Percentiles rank a stretch among this genome's conserved stretches.
These are phyloP conservation scores for Dendronephthya gigantea DNA, from an alignment of 64 coral and sea anemone genomes.

Conservation along the genomic window DNA sequence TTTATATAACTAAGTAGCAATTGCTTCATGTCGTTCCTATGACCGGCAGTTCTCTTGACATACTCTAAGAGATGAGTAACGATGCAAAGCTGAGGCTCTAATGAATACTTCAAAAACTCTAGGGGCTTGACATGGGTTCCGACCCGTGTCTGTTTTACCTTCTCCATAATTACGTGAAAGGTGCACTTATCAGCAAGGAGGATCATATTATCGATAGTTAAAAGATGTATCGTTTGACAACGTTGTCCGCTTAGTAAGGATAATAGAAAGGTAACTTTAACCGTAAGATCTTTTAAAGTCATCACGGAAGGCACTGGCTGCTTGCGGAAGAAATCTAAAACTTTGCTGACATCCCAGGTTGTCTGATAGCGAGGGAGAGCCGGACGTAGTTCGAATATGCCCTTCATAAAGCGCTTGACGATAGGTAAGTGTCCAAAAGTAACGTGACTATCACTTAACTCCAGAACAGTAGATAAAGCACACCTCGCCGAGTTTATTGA, in stretches of 20 bases:
- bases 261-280: constrained; percentile 27
- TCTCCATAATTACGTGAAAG: constrained; percentile 21
- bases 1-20: constrained; percentile 28
- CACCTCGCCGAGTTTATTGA: constrained; percentile 37
- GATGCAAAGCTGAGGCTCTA: constrained; percentile 24
- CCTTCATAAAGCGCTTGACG: constrained; percentile 47
- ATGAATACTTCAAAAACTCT: constrained; percentile 23
- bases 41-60: not conserved
- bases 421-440: constrained; percentile 33
- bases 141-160: constrained; percentile 38
- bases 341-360: constrained; percentile 24
- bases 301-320: not conserved
- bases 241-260: constrained; percentile 28
- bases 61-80: constrained; percentile 27
- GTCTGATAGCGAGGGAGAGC: constrained; percentile 24
- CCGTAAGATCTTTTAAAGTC: constrained; percentile 28
- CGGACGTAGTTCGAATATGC: constrained; percentile 39
- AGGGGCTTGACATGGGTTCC: constrained; percentile 21
- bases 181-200: constrained; percentile 13
- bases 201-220: constrained; percentile 27
- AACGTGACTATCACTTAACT: not conserved
- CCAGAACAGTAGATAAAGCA: constrained; percentile 36
- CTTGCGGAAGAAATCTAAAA: not conserved
- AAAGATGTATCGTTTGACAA: constrained; percentile 28
- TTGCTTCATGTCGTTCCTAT: constrained; percentile 27